Conservation (phyloP, 2,888 invertebrate genomes). For the Lasioglossum malachurum region DNA sequence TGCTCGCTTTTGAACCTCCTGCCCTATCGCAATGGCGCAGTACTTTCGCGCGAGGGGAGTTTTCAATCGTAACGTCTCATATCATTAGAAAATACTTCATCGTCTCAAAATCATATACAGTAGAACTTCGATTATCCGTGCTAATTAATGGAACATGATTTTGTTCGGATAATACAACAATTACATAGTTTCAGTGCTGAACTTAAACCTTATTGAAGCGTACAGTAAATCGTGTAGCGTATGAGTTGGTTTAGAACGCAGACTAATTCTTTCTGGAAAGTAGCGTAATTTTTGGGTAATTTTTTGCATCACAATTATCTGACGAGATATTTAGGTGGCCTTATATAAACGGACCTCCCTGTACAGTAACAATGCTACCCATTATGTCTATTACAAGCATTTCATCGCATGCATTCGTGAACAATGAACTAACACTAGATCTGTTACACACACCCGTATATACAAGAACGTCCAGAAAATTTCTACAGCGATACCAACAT, state of each 20-base stretch:
- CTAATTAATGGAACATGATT: too few relatives aligned
- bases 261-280: too few relatives aligned
- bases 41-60: not conserved
- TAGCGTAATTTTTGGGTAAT: too few relatives aligned
- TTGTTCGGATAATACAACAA: too few relatives aligned
- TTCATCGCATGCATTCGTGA: not conserved
- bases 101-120: not conserved
- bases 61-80: not conserved
- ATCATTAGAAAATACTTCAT: not conserved
- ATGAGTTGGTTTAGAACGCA: too few relatives aligned
- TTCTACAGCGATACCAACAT: not conserved
- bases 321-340: too few relatives aligned
- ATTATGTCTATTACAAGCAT: not conserved
- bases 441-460: not conserved
- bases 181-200: too few relatives aligned
- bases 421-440: not conserved
- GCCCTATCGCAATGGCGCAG: not conserved
- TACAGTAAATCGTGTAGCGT: too few relatives aligned
- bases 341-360: too few relatives aligned
- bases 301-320: too few relatives aligned
- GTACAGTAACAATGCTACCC: not conserved
- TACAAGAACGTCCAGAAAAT: not conserved
- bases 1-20: constrained; percentile 18
- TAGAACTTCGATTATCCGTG: too few relatives aligned
- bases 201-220: too few relatives aligned